These are phyloP conservation scores for Lasioglossum vierecki DNA, from an alignment of 2,888 invertebrate genomes.

Conservation along the genomic window DNA sequence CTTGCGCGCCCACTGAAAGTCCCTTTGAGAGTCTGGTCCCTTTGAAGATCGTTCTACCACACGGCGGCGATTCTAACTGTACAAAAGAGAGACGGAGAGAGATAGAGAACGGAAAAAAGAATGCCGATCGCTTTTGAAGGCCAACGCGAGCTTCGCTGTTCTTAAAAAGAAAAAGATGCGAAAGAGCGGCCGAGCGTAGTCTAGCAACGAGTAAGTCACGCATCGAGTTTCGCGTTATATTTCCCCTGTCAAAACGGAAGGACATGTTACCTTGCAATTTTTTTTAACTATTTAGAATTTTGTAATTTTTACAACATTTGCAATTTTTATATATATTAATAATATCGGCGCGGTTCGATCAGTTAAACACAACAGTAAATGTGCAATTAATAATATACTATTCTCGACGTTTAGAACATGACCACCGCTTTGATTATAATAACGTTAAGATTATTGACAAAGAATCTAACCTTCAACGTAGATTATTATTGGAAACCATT, in stretches of 20 bases:
- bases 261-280: background rate
- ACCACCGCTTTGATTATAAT: no score
- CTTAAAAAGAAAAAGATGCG: slow-evolving; percentile 7
- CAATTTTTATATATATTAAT: no score
- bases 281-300: background rate
- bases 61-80: slow-evolving; percentile 10
- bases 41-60: slow-evolving; percentile 41
- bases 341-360: no score
- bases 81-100: background rate
- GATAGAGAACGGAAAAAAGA: background rate
- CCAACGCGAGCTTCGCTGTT: slow-evolving; percentile 14
- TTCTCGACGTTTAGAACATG: no score
- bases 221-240: slow-evolving; percentile 20
- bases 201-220: slow-evolving; percentile 2
- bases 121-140: slow-evolving; percentile 33
- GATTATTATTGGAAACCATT: no score
- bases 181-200: background rate
- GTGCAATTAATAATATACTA: no score
- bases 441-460: no score
- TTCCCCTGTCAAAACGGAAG: background rate
- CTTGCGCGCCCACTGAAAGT: slow-evolving; percentile 26
- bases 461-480: no score
- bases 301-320: background rate
- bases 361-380: no score
- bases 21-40: slow-evolving; percentile 37